These are phyloP conservation scores for Siderastrea radians DNA, from an alignment of 92 coral and sea anemone species.

Conservation along the genomic window DNA sequence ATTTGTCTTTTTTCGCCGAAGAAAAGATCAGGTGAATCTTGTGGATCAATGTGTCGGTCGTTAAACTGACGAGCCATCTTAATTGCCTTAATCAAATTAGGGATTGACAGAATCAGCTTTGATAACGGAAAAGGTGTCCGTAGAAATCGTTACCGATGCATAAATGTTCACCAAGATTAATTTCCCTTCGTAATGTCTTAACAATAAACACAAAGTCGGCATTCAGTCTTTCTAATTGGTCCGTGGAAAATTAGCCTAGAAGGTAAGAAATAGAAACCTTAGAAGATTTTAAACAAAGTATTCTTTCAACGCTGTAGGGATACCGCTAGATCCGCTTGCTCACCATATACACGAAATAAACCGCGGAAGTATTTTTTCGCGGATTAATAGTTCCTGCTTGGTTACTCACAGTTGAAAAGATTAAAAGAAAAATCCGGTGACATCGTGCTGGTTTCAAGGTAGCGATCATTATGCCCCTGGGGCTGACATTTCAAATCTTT, in stretches of 20 bases:
- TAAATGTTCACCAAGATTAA: neutral
- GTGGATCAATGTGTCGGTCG: neutral
- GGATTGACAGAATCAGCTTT: conserved; percentile 17
- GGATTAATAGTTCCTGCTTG: neutral
- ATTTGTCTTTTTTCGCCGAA: neutral
- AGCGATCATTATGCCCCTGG: neutral
- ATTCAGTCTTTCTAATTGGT: neutral
- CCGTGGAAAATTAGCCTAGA: neutral
- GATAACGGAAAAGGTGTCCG: conserved; percentile 2
- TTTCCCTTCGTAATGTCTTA: conserved; percentile 1
- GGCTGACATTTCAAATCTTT: neutral
- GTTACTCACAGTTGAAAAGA: neutral
- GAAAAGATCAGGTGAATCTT: neutral
- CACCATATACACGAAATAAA: neutral
- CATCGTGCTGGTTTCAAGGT: neutral
- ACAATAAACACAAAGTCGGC: neutral
- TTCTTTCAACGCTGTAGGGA: conserved; percentile 10
- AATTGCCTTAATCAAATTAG: conserved; percentile 16
- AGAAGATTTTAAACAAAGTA: neutral
- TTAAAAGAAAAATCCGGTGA: neutral
- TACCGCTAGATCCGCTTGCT: neutral
- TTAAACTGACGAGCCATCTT: neutral
- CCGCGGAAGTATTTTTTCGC: neutral
- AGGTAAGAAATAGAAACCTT: neutral
- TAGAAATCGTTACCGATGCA: neutral